A percentile compares a stretch with the other conserved stretches of the same genome.
These are phyloP conservation scores for Hydrochoerus hydrochaeris DNA, from an alignment of 2,113 vertebrate species.

Conservation along the genomic window DNA sequence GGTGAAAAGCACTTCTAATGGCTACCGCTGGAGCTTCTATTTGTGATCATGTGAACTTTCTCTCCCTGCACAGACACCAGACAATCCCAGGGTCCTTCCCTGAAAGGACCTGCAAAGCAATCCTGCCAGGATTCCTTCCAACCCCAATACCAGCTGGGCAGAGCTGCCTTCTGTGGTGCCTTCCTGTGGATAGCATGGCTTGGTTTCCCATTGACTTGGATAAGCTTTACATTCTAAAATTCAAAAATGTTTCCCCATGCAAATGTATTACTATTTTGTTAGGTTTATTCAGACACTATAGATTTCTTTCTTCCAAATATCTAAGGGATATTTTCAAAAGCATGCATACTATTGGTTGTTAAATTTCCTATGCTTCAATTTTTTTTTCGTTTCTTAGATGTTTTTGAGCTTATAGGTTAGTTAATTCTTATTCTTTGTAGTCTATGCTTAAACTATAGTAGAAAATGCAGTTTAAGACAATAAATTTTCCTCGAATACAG, in stretches of 20 bases:
- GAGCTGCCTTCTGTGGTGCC: not conserved
- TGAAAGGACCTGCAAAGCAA: not conserved
- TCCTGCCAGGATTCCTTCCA: not conserved
- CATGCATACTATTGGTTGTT: not conserved
- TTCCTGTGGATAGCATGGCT: not conserved
- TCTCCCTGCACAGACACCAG: not conserved
- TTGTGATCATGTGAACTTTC: not conserved
- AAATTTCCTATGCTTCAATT: not conserved
- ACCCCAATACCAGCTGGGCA: not conserved
- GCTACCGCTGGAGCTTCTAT: not conserved
- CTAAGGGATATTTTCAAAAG: not conserved
- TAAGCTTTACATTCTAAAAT: not conserved
- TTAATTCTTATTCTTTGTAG: not conserved
- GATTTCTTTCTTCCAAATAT: not conserved
- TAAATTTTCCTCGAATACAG: not conserved
- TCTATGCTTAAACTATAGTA: not conserved
- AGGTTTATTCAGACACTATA: not conserved
- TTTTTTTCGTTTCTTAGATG: constrained; percentile 1
- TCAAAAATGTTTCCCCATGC: not conserved
- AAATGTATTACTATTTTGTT: not conserved
- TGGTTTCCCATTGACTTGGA: not conserved
- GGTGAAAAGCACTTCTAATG: not conserved
- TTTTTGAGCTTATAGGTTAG: not conserved
- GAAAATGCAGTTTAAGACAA: not conserved
- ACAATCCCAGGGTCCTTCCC: not conserved